Evolutionary conservation across 1,140 invertebrate species (phyloP), one percentile per base, ranked within the genome.

Genomic region (Monomorium pharaonis): DNA sequence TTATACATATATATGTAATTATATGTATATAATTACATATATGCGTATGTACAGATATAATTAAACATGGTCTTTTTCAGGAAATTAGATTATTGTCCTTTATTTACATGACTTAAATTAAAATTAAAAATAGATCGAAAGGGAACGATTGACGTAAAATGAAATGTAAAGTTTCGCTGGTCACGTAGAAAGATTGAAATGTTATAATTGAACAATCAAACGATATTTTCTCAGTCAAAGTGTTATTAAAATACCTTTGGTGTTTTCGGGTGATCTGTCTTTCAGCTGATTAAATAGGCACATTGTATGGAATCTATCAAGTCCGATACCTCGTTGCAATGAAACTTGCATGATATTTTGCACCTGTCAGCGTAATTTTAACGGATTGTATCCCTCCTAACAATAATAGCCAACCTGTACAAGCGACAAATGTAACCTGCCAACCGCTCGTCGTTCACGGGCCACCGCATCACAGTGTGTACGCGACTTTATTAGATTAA

Each of bases 401-500:
- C 86, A 86, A 89, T 86, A 47, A 67, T 27, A 18, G 27, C 72
- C 18, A 62, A 33, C 47, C 54, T 51, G 75, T 21, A 58, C 27
- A 42, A 10, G 33, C 84, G 84, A 63, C 77, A 60, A 89, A 88
- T 81, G 60, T 77, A 62, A 63, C 54, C 63, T 76, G 63, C 77
- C 84, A 42, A 60, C 21, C 51, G 42, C 37, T 51, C 63, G 65
- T 56, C 56, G 65, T 85, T 70, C 72, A 74, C 63, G 72, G 76
- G 63, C 75, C 74, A 74, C 60, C 60, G 56, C 87, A 63, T 85
- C 51, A 21, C 77, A 67, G 33, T 44, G 69, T 86, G 87, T 86
- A 84, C 89, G 47, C 69, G 69, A 37, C 62, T 86, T 91, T 90
- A 94, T 93, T 92, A 85, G 91, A 92, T 93, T 93, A 93, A 93